phyloP scores from a whole-genome alignment of 1,140 invertebrate genomes.

The Euglossa dilemma region DNA sequence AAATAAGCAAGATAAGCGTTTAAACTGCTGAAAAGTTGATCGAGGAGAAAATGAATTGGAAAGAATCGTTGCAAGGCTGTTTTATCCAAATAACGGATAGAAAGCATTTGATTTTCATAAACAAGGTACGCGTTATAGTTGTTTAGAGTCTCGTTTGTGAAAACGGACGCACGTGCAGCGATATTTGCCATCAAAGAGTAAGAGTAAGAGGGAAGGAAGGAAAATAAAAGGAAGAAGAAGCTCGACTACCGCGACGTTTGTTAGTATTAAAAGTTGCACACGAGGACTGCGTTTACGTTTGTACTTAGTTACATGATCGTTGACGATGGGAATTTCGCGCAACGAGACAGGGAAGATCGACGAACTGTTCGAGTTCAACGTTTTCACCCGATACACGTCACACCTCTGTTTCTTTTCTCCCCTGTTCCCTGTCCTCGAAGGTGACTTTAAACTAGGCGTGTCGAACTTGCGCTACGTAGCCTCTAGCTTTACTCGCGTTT shows the following conservation, averaged over 20 bases:
- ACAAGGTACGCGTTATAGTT: neutral
- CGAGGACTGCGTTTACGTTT: neutral
- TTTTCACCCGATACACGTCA: conserved; percentile 5
- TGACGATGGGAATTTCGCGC: neutral
- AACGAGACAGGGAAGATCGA: neutral
- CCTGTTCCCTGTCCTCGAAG: neutral
- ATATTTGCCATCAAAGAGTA: neutral
- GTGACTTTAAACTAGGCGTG: conserved; percentile 7
- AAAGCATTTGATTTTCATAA: neutral
- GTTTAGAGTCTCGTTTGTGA: neutral
- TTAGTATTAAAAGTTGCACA: neutral
- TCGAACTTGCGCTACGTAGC: neutral
- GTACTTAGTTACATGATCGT: neutral
- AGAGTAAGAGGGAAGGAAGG: neutral
- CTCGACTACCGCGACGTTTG: neutral
- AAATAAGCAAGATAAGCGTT: no score
- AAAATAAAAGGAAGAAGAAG: no score
- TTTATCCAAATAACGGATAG: neutral
- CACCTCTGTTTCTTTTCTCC: conserved; percentile 31
- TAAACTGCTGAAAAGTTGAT: no score
- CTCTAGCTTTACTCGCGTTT: neutral
- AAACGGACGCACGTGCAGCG: no score
- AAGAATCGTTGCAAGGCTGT: no score
- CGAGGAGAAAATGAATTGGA: no score
- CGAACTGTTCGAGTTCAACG: neutral